Evolutionary conservation across 2,888 invertebrate genomes (phyloP).

Genomic region (Cataglyphis altisquamis): DNA sequence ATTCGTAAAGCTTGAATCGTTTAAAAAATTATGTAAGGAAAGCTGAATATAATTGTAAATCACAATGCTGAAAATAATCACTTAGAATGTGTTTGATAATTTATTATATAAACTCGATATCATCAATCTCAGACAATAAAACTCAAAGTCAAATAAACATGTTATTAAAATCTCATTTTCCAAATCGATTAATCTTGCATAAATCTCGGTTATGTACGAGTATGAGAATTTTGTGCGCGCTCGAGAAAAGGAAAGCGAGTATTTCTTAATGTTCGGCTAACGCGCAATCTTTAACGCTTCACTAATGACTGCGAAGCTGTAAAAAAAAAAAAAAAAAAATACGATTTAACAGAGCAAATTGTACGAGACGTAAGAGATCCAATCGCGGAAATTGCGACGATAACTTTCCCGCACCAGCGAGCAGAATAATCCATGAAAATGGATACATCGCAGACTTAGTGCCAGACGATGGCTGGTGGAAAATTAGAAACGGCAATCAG

Average conservation of each 20-base stretch:
- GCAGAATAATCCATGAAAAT: conserved; percentile 34
- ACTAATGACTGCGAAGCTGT: conserved; percentile 8
- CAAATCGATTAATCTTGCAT: background rate
- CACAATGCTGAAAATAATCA: conserved; percentile 2
- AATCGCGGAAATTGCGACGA: conserved; percentile 31
- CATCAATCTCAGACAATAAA: conserved; percentile 44
- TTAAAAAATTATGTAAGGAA: background rate
- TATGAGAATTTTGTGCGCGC: conserved; percentile 5
- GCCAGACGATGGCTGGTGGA: background rate
- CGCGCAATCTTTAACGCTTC: conserved; percentile 41
- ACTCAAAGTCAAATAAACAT: conserved; percentile 4
- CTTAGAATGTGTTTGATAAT: conserved; percentile 3
- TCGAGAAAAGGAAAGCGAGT: background rate
- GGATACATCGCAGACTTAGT: background rate
- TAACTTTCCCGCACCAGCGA: conserved; percentile 26
- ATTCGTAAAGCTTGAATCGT: background rate
- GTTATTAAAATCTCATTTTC: conserved; percentile 55
- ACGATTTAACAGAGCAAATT: conserved; percentile 41
- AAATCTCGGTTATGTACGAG: background rate
- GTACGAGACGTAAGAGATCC: conserved; percentile 30
- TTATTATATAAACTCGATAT: conserved; percentile 29
- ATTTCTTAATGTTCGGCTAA: conserved; percentile 43
- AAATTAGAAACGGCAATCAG: conserved; percentile 60
- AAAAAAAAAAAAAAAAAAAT: background rate
- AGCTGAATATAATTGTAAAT: background rate